A percentile compares a stretch with the other conserved stretches of the same genome.
Evolutionary conservation across 2,113 vertebrate genomes (phyloP).

Genomic region (Pterocles burchelli): DNA sequence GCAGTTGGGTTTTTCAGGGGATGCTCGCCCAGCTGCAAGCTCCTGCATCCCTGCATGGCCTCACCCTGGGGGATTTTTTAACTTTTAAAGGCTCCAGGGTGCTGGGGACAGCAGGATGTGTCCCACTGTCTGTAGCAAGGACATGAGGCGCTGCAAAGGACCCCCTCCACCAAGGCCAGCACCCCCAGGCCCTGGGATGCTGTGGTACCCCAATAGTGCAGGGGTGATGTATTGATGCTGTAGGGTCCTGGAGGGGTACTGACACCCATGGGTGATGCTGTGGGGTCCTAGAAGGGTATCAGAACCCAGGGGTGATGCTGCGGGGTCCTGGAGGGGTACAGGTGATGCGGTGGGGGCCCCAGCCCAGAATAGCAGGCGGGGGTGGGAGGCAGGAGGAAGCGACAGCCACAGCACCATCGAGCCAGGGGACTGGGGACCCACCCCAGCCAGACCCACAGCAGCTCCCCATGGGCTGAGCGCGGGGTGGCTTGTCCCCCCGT

Average conservation of each 20-base stretch:
- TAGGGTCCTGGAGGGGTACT: rapidly evolving
- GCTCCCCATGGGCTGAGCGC: rapidly evolving
- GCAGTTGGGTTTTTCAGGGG: not conserved
- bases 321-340: rapidly evolving
- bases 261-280: rapidly evolving
- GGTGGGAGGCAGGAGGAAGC: not conserved
- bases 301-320: not conserved
- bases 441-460: rapidly evolving
- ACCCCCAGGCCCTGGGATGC: rapidly evolving
- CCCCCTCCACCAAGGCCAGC: rapidly evolving
- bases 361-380: not conserved
- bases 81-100: not conserved
- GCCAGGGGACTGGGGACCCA: not conserved
- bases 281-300: rapidly evolving
- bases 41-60: rapidly evolving
- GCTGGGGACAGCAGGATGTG: not conserved
- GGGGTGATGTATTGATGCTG: not conserved
- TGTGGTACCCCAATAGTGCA: not conserved
- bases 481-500: rapidly evolving
- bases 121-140: not conserved
- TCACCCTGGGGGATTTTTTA: rapidly evolving
- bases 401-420: rapidly evolving
- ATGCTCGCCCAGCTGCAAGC: rapidly evolving
- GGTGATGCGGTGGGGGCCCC: not conserved
- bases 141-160: rapidly evolving